Base-by-base conservation (phyloP, 1,140 invertebrate species). In the Drosophila pallidifrons region DNA sequence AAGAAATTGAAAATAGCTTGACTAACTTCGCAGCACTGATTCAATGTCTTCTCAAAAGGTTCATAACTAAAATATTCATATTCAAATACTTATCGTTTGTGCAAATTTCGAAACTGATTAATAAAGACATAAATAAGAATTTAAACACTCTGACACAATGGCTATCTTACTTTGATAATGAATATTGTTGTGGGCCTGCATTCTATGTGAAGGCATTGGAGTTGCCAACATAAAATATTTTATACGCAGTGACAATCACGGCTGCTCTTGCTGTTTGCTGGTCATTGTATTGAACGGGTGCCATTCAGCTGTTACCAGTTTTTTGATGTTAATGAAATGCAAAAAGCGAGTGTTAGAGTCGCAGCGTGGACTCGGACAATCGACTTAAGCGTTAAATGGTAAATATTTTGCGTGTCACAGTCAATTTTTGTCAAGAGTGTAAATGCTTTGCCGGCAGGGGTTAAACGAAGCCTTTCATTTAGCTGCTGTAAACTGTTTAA, bases 251-350 rank as follows among this genome's bases (percentile, higher is more conserved):
- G 35, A 30, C 60, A 49, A 16, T 63, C 63, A 28, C 41, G 25
- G 30, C 38, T 20, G 25, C 46, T 54, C 3, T 5, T 25, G 55
- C 8, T 38, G 35, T 10, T 38, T 43, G 41, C 41, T 43, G 35
- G 35, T 38, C 35, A 38, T 47, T 46, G 47, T 41, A 35, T 61
- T 45, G 57, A 13, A 15, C 57, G 45, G 38, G 43, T 55, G 49
- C n/a, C 51, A 32, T 43, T 75, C 41, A 28, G 32, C 43, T 8
- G 25, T 69, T 74, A 32, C 49, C 72, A 47, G 57, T 70, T 75
- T 25, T 38, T 75, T 58, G 73, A 71, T 75, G 59, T 72, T 75
- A 75, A 75, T 75, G 45, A 75, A 65, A 75, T 64, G 59, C 73
- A 64, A 68, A 68, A 71, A 64, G 59, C 72, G 6, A 69, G 11